Conservation (phyloP, 2,888 invertebrate species). For the Aporophyla nigra region DNA sequence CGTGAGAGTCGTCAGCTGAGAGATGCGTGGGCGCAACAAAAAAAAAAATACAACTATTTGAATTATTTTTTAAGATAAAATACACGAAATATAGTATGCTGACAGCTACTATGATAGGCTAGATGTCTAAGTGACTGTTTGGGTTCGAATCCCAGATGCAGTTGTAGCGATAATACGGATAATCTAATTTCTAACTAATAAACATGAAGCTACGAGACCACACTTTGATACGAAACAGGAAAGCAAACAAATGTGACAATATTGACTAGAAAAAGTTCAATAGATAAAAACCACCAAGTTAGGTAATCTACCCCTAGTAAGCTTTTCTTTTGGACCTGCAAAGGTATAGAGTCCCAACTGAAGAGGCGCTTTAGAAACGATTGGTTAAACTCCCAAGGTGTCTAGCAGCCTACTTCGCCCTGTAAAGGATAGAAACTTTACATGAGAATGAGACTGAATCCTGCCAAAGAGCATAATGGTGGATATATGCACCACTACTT, state of each 20-base stretch:
- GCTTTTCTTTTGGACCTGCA: neutral
- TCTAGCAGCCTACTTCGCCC: too few relatives aligned
- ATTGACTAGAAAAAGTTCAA: too few relatives aligned
- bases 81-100: neutral
- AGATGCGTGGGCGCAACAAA: slow-evolving; percentile 9
- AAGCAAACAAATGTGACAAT: neutral
- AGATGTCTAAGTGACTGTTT: neutral
- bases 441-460: neutral
- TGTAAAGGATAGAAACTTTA: neutral
- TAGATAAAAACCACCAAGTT: neutral
- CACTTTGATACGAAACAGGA: neutral
- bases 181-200: neutral
- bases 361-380: neutral
- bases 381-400: neutral
- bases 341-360: neutral
- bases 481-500: neutral
- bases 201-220: neutral
- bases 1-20: neutral
- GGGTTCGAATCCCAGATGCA: slow-evolving; percentile 21
- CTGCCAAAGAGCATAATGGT: neutral
- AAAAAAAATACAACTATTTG: neutral
- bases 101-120: neutral
- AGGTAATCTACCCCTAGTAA: neutral
- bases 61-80: neutral
- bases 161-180: neutral